A percentile compares a stretch with the other conserved stretches of the same genome.
Evolutionary conservation across 2,113 vertebrate species (phyloP).

Genomic region (Turdus rufiventris): DNA sequence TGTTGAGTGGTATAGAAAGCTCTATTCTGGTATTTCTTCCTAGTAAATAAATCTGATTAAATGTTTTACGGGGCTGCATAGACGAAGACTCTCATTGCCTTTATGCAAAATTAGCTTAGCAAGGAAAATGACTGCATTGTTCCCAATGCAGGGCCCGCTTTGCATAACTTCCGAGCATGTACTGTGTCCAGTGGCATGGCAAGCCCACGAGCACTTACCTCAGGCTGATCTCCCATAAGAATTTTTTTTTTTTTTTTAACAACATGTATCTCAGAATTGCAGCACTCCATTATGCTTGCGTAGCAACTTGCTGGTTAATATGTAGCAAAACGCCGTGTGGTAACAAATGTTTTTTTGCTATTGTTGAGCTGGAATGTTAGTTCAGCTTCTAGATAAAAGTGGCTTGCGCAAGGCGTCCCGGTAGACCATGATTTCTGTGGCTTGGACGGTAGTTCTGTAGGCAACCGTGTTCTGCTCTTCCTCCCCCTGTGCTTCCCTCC

Average conservation of each 20-base stretch:
- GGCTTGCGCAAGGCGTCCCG: constrained; percentile 31
- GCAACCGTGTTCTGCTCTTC: not conserved
- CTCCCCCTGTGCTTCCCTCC: constrained; percentile 23
- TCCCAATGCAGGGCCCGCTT: constrained; percentile 19
- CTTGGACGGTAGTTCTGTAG: constrained; percentile 42
- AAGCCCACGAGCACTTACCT: constrained; percentile 33
- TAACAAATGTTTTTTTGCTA: constrained; percentile 44
- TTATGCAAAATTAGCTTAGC: constrained; percentile 11
- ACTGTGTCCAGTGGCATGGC: constrained; percentile 30
- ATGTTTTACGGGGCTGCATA: not conserved
- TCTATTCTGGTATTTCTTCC: constrained; percentile 7
- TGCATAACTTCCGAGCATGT: constrained; percentile 45
- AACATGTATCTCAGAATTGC: not conserved
- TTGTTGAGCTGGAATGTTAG: constrained; percentile 64
- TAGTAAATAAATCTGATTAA: not conserved
- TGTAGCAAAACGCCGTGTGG: constrained; percentile 45
- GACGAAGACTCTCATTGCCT: constrained; percentile 16
- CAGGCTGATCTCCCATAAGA: constrained; percentile 15
- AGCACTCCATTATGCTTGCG: constrained; percentile 41
- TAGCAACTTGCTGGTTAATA: constrained; percentile 68
- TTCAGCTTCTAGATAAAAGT: constrained; percentile 67
- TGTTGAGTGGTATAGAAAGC: not conserved
- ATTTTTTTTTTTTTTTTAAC: not conserved
- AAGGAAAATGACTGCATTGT: constrained; percentile 31
- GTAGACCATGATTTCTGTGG: constrained; percentile 35